Base-by-base conservation (phyloP, 2,797 vertebrate genomes). In the Babyrousa celebensis region DNA sequence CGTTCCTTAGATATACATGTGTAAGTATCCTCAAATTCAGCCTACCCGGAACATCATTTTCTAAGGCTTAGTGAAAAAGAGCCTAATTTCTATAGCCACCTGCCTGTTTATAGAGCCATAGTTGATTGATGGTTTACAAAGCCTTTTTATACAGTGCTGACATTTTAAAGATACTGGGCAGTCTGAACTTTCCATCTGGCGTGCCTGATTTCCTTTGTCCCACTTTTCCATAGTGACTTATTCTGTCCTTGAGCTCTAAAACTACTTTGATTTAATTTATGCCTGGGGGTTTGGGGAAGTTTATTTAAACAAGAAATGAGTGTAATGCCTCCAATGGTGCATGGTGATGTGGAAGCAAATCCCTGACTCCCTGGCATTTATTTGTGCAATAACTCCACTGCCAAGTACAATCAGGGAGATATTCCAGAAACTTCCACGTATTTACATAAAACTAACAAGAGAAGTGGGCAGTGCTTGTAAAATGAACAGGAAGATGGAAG, bases 101-200 rank as follows among this genome's bases (percentile, higher is more conserved):
- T 32, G 74, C 97, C 98, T 98, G 95, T 97, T 99, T 98, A 98
- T 98, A 98, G 98, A 98, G 94, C 97, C 58, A 63, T 58, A 72
- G 94, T 92, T 98, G 98, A 99, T 97, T 97, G 97, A 99, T 98
- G 97, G 94, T 89, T 99, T 98, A 97, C 98, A 97, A 98, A 98
- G 98, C 89, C 94, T 96, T 98, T 98, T 98, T 97, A 98, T 98
- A 98, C 97, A 98, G 98, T 93, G 96, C 95, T 97, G 97, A 98
- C 98, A 99, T 99, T 99, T 99, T 98, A 96, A 97, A 98, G 98
- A 99, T 98, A 99, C 98, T 98, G 98, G 98, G 95, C 93, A 96
- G 93, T 98, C 94, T 98, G 98, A 99, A 98, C 97, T 98, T 98
- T 98, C 96, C 91, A 95, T 97, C 96, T 98, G 97, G 95, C 80